Evolutionary conservation across 2,113 vertebrate genomes (phyloP), one percentile per base, ranked within the genome.

Genomic region (Amblyopsis rosae): DNA sequence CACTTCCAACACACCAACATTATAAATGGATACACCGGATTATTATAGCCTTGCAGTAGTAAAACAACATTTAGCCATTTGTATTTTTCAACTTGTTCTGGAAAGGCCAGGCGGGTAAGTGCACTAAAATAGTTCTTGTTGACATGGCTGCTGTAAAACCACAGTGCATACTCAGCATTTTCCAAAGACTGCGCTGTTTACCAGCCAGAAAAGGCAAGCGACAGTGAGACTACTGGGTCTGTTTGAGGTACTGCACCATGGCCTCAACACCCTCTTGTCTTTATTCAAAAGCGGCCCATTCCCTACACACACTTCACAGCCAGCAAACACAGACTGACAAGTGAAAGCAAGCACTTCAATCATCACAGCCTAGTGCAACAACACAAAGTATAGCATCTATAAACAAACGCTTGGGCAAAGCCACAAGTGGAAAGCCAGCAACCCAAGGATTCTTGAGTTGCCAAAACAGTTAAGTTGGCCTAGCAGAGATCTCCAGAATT

Each of bases 101-200:
- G 57, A 70, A 70, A 68, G 53, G 68, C 71, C 67, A 64, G 72
- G 64, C 35, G 49, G 71, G 73, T 72, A 86, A 88, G 88, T 54
- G 76, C 63, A 84, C 85, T 80, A 82, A 89, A 87, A 85, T 87
- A 86, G 87, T 86, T 74, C 82, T 86, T 87, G 81, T 89, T 89
- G 84, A 92, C 86, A 89, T 73, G 82, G 83, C 87, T 87, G 82
- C 76, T 87, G 81, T 82, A 88, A 90, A 90, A 88, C 81, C 83
- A 91, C 81, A 89, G 64, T 65, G 86, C 89, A 69, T 59, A 88
- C 82, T 89, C 86, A 87, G 89, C 85, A 77, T 82, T 91, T 89
- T 89, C 83, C 82, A 85, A 85, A 87, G 76, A 78, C 86, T 84
- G 80, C 81, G 73, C 75, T 81, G 88, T 88, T 88, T 88, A 88